Base-by-base conservation (phyloP, 2,888 invertebrate species). In the Pristionchus japonicus region DNA sequence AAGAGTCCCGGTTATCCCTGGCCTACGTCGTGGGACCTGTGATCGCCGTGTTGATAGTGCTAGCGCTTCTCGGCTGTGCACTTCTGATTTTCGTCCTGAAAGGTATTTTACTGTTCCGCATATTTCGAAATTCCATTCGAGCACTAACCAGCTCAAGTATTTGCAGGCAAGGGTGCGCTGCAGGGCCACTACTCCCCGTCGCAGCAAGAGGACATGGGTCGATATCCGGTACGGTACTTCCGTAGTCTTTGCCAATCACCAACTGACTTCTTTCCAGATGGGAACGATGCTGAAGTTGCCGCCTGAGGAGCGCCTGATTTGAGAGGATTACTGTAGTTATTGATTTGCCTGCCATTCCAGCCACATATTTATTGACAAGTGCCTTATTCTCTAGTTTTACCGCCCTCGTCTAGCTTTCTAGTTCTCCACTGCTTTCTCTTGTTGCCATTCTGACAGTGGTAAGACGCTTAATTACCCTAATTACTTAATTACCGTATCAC, bases 161-260 rank as follows among this genome's bases (percentile, higher is more conserved):
- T 52, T 49, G 67, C 90, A 34, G 92, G 91, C 37, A 93, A 93
- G 83, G 90, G 93, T 3, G 93, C 94, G 17, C 91, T 91, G 88
- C 94, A 94, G 84, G 94, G 94, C 31, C 92, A 92, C 89, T 93
- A 93, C 86, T 91, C 91, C 52, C 93, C 93, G 20, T 91, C 91
- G 80, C 89, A 92, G 47, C 92, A 92, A 40, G 93, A 93, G 61
- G 90, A 90, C 40, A 88, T 67, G 49, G 92, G 92, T 43, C 40
- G 86, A 67, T 86, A 86, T 17, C 86, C 86, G 49, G 86, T 86
- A 61, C 27, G 84, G 15, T 37, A n/a, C n/a, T 17, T 20, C 37
- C 84, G 27, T 31, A 61, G 3, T 27, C 13, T 31, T 4, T 31
- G 20, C 6, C 82, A 13, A 49, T 82, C 31, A 27, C 49, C 15